Base-by-base conservation (phyloP, 37 sponge, comb jelly and placozoan genomes). In the Petrosia ficiformis region DNA sequence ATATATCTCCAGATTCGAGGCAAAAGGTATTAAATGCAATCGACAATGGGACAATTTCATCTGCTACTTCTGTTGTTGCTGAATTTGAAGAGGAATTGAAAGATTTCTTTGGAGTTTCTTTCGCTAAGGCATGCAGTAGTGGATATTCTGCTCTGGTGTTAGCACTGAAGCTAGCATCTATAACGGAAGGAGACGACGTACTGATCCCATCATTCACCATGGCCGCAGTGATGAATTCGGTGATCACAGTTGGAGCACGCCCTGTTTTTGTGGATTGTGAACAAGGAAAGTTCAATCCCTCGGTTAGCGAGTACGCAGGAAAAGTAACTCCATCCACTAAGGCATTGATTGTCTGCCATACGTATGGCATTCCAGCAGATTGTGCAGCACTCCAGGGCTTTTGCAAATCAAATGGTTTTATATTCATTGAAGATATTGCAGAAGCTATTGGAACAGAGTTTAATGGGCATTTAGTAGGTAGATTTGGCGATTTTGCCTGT, bases 361-460 rank as follows among this genome's bases (percentile, higher is more conserved):
- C 86, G 21, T 85, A 85, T 43, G 86, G 86, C 16, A 73, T 85
- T 1, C 86, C 86, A 22, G 86, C 80, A 25, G 80, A 85, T 52
- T 64, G 48, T 32, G 19, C 19, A 11, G 44, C 33, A 21, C 28
- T 78, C 1, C 52, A 56, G 39, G 4, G 21, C 0, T 59, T 85
- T 31, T 78, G 80, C 42, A n/a, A 44, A 22, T 38, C 63, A 24
- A 60, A 65, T 2, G 37, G 44, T 4, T 1, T 85, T 3, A 26
- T 79, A 26, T 64, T 85, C 35, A 79, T 85, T 54, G 86, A 85
- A 34, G 86, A 85, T 38, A 85, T 85, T 37, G 79, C 86, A 16
- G 86, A 85, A 37, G 73, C 79, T 19, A 85, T 85, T 72, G 86
- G 86, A 21, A 79, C 80, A 28, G 42, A 68, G 42, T 85, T 21